Evolutionary conservation across 2,888 invertebrate genomes (phyloP), one percentile per base, ranked within the genome.

Genomic region (Agonopterix arenella): DNA sequence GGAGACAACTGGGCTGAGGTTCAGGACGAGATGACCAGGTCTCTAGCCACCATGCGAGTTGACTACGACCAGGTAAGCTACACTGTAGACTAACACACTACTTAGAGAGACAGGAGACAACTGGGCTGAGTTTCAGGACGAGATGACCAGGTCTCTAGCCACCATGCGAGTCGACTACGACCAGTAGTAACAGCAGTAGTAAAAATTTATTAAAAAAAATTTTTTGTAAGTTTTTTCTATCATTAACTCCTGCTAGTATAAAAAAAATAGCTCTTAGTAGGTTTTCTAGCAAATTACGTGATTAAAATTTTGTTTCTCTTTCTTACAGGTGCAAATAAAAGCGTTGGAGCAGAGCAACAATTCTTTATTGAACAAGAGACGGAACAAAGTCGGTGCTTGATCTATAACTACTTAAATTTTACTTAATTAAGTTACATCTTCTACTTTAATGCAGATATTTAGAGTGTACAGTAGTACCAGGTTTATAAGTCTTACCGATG

Each of bases 81-180:
- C 98, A 0, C 90, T 99, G 9, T 95, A 96, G 84, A 98, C 99
- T 0, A 93, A 96, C 52, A 91, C 95, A 9, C 9, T 40, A n/a
- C n/a, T 38, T 38, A 38, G 18, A 93, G 95, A 36, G 98, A 99
- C 80, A 96, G 96, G 47, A 36, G 98, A 99, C 80, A 96, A 96
- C 47, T 99, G 99, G 99, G 95, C 96, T 0, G 98, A 99, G 70
- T 97, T 99, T 4, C 98, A 98, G 86, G 99, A 99, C 81, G 99
- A 99, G 89, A 98, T 99, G 98, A 98, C 97, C 1, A 93, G 98
- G 58, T 98, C 98, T 0, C 86, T 99, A 58, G 98, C 98, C 44
- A 98, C 98, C 47, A 99, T 99, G 99, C 91, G 99, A 49, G 98
- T 99, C 8, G 98, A 98, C 81, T 98, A 98, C 77, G 98, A 99